phyloP scores from a whole-genome alignment of 2,888 invertebrate species.

The Perizoma affinitatum region DNA sequence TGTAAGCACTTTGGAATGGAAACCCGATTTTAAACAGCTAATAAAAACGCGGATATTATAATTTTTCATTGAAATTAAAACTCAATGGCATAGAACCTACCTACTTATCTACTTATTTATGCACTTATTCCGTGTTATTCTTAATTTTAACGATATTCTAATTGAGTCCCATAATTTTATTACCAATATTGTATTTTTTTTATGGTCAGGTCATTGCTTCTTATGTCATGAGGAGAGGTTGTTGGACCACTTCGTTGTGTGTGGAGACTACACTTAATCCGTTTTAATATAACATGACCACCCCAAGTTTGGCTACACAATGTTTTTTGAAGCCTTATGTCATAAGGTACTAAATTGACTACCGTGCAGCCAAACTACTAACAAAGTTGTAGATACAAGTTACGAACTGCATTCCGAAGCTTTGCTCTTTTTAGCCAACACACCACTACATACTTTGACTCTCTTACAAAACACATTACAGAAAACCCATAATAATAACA shows the following conservation, averaged over 20 bases:
- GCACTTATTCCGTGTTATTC: slow-evolving; percentile 30
- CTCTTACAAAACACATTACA: slow-evolving; percentile 12
- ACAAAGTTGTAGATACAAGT: no score
- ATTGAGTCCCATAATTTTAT: slow-evolving; percentile 23
- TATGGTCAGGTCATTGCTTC: background rate
- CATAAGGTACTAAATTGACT: no score
- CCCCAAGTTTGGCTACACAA: no score
- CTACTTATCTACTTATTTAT: slow-evolving; percentile 26
- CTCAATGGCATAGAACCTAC: slow-evolving; percentile 30
- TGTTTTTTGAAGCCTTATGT: no score
- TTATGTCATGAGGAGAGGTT: background rate
- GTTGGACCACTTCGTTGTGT: background rate
- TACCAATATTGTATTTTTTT: slow-evolving; percentile 23
- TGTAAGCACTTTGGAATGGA: slow-evolving; percentile 5
- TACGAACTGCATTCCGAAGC: slow-evolving; percentile 39
- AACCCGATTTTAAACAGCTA: slow-evolving; percentile 15
- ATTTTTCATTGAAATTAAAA: slow-evolving; percentile 30
- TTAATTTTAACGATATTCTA: slow-evolving; percentile 26
- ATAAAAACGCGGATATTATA: slow-evolving; percentile 30
- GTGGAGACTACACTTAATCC: background rate
- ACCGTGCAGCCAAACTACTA: no score
- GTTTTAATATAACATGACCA: no score
- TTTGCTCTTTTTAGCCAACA: slow-evolving; percentile 40
- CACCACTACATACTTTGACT: background rate
- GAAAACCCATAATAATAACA: slow-evolving; percentile 16